phyloP scores from a whole-genome alignment of 2,888 invertebrate species.

The Tanaodytes sp. region DNA sequence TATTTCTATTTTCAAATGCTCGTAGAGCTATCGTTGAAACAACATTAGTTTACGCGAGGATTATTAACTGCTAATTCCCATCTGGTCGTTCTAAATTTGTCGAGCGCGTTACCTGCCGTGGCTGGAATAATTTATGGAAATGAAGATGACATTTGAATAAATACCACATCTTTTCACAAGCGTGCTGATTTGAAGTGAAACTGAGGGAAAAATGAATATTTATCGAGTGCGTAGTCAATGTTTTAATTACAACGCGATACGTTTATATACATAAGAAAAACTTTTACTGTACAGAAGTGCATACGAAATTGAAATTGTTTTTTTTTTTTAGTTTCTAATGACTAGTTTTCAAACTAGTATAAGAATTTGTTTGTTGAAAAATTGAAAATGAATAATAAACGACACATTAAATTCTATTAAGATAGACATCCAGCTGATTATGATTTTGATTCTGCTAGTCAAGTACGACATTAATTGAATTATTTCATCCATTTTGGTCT shows the following conservation, averaged over 20 bases:
- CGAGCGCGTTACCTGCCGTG: constrained; percentile 22
- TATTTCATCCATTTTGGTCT: too few relatives aligned
- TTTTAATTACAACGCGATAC: constrained; percentile 32
- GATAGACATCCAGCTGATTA: too few relatives aligned
- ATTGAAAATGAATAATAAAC: too few relatives aligned
- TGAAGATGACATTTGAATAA: constrained; percentile 29
- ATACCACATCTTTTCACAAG: constrained; percentile 32
- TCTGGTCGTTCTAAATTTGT: constrained; percentile 27
- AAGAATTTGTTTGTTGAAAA: too few relatives aligned
- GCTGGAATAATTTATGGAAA: constrained; percentile 38
- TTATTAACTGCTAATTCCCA: constrained; percentile 30
- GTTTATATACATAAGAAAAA: neutral
- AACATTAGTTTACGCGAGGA: too few relatives aligned
- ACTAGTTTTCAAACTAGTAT: too few relatives aligned
- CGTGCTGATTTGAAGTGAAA: constrained; percentile 32
- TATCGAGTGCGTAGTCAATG: constrained; percentile 17
- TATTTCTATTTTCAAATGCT: too few relatives aligned
- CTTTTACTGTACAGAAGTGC: neutral
- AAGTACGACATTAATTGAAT: too few relatives aligned
- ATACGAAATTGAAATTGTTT: neutral
- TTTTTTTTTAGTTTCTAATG: neutral
- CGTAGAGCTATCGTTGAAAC: too few relatives aligned
- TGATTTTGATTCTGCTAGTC: too few relatives aligned
- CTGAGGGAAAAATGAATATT: constrained; percentile 22
- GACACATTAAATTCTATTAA: too few relatives aligned